Evolutionary conservation across 2,888 invertebrate species (phyloP), one percentile per base, ranked within the genome.

Genomic region (Limenitis camilla): DNA sequence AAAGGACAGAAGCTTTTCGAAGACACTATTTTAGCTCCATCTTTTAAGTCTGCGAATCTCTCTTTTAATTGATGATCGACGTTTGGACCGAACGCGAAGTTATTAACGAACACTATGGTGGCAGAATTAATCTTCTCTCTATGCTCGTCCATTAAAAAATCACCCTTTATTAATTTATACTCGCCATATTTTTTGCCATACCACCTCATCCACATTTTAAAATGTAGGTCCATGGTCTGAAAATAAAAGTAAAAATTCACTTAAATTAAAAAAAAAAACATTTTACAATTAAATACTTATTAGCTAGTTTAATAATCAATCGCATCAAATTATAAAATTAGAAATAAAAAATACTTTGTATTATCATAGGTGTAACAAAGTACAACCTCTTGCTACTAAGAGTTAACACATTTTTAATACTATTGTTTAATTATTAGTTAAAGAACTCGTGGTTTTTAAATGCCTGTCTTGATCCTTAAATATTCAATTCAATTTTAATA

Each of bases 1-100:
- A 98, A 89, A n/a, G 98, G 97, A 78, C 98, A 99, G 86, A 99
- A 99, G 64, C 98, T 97, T 83, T 98, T 99, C 19, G 99, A 99
- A 33, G 99, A 99, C 40, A 99, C 97, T 64, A 99, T 98, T 69
- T 96, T 92, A 40, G 98, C 98, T 55, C 96, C 96, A 78, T 97
- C 97, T 70, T 95, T 94, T 70, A 99, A 90, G 84, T 98, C 98
- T 31, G 97, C 97, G 85, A 99, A 99, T 71, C 96, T 90, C 75
- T 97, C 95, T 81, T 99, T 99, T 63, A 99, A 81, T 88, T 96
- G 94, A 82, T 99, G 97, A 87, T 99, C 99, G 30, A 99, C 97
- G 61, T 93, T 93, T 29, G 99, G 98, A 8, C 98, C 98, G 82
- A 99, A 99, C 39, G 99, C 99, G 88, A 97, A 99, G 89, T 99